These are phyloP conservation scores for Caenorhabditis wallacei DNA, from an alignment of 2,888 invertebrate species.

Conservation along the genomic window DNA sequence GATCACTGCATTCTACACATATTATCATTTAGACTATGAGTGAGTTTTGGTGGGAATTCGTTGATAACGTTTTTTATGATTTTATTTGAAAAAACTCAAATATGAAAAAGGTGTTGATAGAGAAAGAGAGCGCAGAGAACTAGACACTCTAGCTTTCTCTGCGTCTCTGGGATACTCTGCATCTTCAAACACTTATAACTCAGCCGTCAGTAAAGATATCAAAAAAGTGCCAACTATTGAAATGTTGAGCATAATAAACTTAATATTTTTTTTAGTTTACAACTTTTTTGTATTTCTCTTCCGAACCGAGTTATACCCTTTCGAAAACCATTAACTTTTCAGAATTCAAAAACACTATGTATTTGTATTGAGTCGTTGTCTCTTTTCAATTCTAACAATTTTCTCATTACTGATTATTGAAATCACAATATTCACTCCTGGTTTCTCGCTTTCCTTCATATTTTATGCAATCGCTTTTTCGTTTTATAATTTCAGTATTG, in stretches of 20 bases:
- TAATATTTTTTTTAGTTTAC: too few species aligned
- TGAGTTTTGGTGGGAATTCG: neutral
- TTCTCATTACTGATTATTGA: constrained; percentile 15
- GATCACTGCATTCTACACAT: constrained; percentile 10
- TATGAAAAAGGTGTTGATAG: too few species aligned
- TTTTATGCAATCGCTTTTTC: constrained; percentile 41
- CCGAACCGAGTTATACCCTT: too few species aligned
- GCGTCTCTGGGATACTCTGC: too few species aligned
- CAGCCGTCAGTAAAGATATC: too few species aligned
- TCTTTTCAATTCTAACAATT: constrained; percentile 28
- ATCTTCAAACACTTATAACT: too few species aligned
- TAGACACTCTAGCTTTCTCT: too few species aligned
- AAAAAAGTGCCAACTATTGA: too few species aligned
- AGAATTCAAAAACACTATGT: constrained; percentile 49
- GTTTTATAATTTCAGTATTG: constrained; percentile 45
- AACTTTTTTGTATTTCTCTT: too few species aligned
- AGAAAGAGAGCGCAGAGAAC: too few species aligned
- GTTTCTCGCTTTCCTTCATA: neutral
- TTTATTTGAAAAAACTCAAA: neutral
- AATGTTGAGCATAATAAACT: too few species aligned
- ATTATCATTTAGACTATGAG: constrained; percentile 21
- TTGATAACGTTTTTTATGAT: neutral
- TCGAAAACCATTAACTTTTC: neutral
- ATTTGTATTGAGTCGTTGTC: constrained; percentile 39
- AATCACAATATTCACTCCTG: neutral